These are phyloP conservation scores for Pristionchus maxplancki DNA, from an alignment of 2,888 invertebrate species.

Conservation along the genomic window DNA sequence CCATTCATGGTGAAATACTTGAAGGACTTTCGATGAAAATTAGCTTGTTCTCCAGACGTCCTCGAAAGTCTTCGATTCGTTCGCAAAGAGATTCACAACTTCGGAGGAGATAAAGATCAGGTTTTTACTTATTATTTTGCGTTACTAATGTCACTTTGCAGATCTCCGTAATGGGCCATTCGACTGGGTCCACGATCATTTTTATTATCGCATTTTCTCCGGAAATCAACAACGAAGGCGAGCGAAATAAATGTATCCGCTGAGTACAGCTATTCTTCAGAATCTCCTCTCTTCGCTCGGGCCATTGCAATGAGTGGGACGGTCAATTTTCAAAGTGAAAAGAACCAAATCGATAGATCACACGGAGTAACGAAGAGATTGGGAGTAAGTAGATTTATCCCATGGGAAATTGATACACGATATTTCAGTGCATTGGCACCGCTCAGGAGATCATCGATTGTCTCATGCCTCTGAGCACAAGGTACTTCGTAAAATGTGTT, in stretches of 20 bases:
- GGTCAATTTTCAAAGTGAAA: neutral
- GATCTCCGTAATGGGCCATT: slow-evolving; percentile 25
- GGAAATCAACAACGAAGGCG: neutral
- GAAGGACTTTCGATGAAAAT: neutral
- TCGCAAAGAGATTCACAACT: slow-evolving; percentile 17
- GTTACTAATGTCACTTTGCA: neutral
- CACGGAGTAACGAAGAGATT: neutral
- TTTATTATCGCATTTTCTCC: neutral
- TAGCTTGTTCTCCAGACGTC: neutral
- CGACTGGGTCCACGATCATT: neutral
- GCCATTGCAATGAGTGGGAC: slow-evolving; percentile 20
- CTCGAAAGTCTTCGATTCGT: neutral
- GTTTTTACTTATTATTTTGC: neutral
- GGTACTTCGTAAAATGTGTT: no score
- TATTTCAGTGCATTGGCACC: neutral
- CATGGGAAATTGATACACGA: neutral
- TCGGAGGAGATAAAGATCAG: slow-evolving; percentile 45
- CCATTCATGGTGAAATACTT: slow-evolving; percentile 2
- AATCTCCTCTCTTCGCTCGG: neutral
- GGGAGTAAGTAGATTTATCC: no score
- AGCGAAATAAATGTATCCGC: no score
- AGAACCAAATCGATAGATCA: neutral
- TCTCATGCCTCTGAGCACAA: neutral
- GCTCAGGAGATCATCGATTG: slow-evolving; percentile 17
- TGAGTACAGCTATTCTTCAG: neutral